Conservation (phyloP, 2,797 vertebrate species). For the Darevskia mixta region DNA sequence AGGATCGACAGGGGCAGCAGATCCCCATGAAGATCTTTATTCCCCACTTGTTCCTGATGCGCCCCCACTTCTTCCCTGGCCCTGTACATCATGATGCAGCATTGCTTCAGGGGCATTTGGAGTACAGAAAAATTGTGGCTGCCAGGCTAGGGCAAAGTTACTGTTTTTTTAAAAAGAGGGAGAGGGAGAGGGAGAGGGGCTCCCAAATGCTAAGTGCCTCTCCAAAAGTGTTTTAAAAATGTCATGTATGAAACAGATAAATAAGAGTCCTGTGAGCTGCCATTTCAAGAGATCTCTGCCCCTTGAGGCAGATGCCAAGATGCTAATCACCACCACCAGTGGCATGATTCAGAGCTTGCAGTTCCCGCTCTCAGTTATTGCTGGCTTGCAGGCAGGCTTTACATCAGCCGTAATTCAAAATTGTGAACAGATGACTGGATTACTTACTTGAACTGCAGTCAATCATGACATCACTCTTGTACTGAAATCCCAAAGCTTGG, state of each 20-base stretch:
- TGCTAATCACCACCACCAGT: conserved; percentile 41
- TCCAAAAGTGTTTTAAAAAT: too few relatives aligned
- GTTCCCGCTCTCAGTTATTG: conserved; percentile 58
- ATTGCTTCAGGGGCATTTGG: not conserved
- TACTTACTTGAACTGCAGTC: conserved; percentile 73
- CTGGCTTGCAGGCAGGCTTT: conserved; percentile 62
- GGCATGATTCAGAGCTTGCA: conserved; percentile 55
- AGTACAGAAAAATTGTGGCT: not conserved
- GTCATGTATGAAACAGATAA: not conserved
- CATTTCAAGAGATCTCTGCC: not conserved
- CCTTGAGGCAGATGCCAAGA: conserved; percentile 42
- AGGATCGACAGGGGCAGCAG: too few relatives aligned
- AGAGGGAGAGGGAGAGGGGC: too few relatives aligned
- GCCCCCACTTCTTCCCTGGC: too few relatives aligned
- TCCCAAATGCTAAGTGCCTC: not conserved
- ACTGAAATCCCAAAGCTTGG: conserved; percentile 67
- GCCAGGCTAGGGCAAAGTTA: not conserved
- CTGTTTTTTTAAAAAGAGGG: not conserved
- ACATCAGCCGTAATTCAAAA: conserved; percentile 73
- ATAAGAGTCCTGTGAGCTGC: not conserved
- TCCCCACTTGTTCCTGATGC: too few relatives aligned
- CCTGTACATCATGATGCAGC: too few relatives aligned
- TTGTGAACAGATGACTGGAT: conserved; percentile 76
- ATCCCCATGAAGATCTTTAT: too few relatives aligned
- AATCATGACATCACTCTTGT: conserved; percentile 76